Base-by-base conservation (phyloP, 2,113 vertebrate genomes). In the Bambusicola thoracicus region DNA sequence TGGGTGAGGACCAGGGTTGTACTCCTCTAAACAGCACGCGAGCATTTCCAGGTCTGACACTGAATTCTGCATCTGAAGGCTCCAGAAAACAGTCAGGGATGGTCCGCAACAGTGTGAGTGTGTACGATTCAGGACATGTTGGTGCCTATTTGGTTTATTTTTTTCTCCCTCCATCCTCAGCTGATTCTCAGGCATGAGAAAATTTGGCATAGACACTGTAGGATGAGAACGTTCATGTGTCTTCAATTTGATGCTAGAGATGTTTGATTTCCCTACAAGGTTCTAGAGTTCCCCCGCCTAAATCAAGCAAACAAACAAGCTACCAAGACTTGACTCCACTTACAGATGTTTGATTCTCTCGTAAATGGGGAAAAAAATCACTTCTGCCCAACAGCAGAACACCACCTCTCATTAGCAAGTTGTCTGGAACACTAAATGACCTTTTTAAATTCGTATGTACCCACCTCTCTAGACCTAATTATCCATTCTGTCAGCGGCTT, bases 401-500 rank as follows among this genome's bases (percentile, higher is more conserved):
- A 62, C 78, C 86, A 66, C 27, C 56, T 89, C 75, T 87, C 49
- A n/a, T 82, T 38, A 87, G 34, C 72, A 67, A 63, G 41, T 27
- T 73, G 61, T n/a, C 59, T 73, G 80, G 46, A 80, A 77, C 44
- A 62, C 76, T 46, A 59, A 89, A 70, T 73, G 11, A 83, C 84
- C 67, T 85, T 90, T 86, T 89, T 24, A 27, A 15, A 21, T 56
- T 68, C 27, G 16, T 9, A 3, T 27, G 32, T 63, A 82, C 44
- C 81, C 72, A 46, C 38, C 38, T 76, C 70, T 85, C 79, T 24
- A 30, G 59, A 92, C 91, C 82, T 85, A 92, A 89, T 85, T 61
- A 70, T 46, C 81, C 63, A 36, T 80, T 94, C 78, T 70, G 72
- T 72, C 65, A 22, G 32, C 40, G 46, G 77, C 13, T 95, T 90